A percentile compares a stretch with the other conserved stretches of the same genome.
These are phyloP conservation scores for Meles meles DNA, from an alignment of 2,113 vertebrate genomes.

Conservation along the genomic window DNA sequence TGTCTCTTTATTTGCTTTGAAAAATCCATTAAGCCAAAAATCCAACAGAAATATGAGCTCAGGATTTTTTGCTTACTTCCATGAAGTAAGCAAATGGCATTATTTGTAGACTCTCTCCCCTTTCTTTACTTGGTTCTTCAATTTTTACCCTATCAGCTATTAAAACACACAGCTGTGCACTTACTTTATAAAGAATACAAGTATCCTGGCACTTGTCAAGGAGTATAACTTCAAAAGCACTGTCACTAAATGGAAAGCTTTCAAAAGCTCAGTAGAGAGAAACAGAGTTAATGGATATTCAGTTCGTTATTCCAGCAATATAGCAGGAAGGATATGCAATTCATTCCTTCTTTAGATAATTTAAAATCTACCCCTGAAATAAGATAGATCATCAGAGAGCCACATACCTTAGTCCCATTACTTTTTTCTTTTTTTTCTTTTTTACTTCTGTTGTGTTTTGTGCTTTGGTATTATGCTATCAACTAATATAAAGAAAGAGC, in stretches of 20 bases:
- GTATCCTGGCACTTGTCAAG: neutral
- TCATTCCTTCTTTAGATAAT: neutral
- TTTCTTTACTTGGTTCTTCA: neutral
- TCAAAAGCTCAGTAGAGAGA: slow-evolving; percentile 41
- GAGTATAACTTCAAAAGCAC: slow-evolving; percentile 22
- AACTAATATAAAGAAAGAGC: neutral
- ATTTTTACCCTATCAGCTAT: neutral
- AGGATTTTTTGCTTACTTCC: neutral
- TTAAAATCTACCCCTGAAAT: slow-evolving; percentile 20
- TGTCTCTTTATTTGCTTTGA: neutral
- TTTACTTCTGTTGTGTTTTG: neutral
- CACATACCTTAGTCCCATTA: neutral
- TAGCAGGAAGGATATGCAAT: neutral
- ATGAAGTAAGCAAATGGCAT: neutral
- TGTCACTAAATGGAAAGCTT: slow-evolving; percentile 32
- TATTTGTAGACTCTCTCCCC: neutral
- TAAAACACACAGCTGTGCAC: neutral
- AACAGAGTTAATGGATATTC: neutral
- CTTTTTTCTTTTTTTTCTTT: neutral
- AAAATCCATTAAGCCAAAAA: slow-evolving; percentile 1
- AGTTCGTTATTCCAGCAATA: neutral
- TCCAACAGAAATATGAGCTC: neutral
- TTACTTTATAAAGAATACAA: slow-evolving; percentile 22
- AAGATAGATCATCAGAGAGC: neutral
- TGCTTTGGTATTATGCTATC: neutral